Base-by-base conservation (phyloP, 2,888 invertebrate species). In the Nymphalis c-album region DNA sequence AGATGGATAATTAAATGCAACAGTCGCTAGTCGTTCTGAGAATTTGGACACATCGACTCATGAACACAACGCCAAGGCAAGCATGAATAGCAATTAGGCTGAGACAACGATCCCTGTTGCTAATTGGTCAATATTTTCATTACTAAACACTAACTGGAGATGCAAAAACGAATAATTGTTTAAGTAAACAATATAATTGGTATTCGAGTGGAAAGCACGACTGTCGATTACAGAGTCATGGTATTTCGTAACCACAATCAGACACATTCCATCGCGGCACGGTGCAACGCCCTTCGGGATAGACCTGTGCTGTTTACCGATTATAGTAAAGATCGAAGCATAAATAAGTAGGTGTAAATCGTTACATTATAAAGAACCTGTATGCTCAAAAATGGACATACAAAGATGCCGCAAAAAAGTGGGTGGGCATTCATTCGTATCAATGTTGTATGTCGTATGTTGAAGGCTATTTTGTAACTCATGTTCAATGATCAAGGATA, bases 241-340 rank as follows among this genome's bases (percentile, higher is more conserved):
- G 84, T 79, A 85, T 92, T 91, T 91, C 89, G 90, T 88, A 90
- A 91, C 86, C 82, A 83, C 87, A 85, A 86, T 86, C 89, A 85
- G 85, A 84, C 84, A 76, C 91, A 91, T 92, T 90, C 92, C 91
- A 83, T 78, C 77, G 85, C 80, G 80, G 77, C 80, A 77, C 75
- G 75, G 89, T 87, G 87, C 91, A 90, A 87, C 84, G 90, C 85
- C 90, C 90, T 82, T 78, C 77, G 67, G 80, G 79, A 86, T 81
- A 84, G 86, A 84, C 83, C 85, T 84, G 85, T 78, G 76, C 78
- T 76, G 84, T 78, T 78, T 85, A 83, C 82, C 84, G 82, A 87
- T 85, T 72, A 68, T 65, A 64, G 69, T 71, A 69, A 67, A 73
- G 67, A 72, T 69, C 61, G 65, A 64, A 70, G 64, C 64, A 68